Percentiles rank a stretch among this genome's conserved stretches.
These are phyloP conservation scores for Melanotaenia maccullochi DNA, from an alignment of 2,797 vertebrate genomes.

Conservation along the genomic window DNA sequence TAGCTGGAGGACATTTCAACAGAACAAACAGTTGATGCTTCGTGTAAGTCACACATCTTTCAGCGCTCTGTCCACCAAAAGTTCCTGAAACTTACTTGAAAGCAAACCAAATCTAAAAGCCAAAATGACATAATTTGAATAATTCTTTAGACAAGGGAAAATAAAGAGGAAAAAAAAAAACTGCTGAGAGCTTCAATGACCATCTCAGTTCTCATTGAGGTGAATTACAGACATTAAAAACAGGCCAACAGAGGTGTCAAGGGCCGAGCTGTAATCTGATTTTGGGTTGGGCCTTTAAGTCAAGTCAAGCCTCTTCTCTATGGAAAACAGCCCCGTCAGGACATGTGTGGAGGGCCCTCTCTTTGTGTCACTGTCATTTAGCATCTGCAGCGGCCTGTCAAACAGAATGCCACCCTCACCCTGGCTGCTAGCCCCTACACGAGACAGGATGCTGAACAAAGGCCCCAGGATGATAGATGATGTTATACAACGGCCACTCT, in stretches of 20 bases:
- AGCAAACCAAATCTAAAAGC: conserved; percentile 19
- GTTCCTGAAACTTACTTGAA: conserved; percentile 5
- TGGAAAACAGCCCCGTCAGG: conserved; percentile 80
- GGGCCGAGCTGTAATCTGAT: conserved; percentile 67
- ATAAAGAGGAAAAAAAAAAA: conserved; percentile 25
- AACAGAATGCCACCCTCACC: conserved; percentile 72
- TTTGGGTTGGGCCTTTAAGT: conserved; percentile 70
- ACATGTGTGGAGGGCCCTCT: conserved; percentile 70
- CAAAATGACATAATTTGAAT: not conserved
- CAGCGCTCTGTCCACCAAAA: not conserved
- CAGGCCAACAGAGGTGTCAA: conserved; percentile 60
- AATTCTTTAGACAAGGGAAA: conserved; percentile 5
- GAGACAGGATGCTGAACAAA: conserved; percentile 77
- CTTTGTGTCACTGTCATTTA: conserved; percentile 84
- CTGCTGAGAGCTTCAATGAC: conserved; percentile 8
- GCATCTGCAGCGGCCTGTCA: conserved; percentile 79
- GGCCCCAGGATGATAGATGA: conserved; percentile 79
- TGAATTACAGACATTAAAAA: conserved; percentile 44
- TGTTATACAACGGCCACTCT: conserved; percentile 71
- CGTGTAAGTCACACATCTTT: conserved; percentile 2
- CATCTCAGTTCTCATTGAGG: conserved; percentile 26
- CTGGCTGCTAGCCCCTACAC: conserved; percentile 65
- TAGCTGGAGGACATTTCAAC: conserved; percentile 53
- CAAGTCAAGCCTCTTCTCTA: conserved; percentile 71
- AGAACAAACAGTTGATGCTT: conserved; percentile 14